Base-by-base conservation (phyloP, 2,888 invertebrate species). In the Scaptomyza polygonia region DNA sequence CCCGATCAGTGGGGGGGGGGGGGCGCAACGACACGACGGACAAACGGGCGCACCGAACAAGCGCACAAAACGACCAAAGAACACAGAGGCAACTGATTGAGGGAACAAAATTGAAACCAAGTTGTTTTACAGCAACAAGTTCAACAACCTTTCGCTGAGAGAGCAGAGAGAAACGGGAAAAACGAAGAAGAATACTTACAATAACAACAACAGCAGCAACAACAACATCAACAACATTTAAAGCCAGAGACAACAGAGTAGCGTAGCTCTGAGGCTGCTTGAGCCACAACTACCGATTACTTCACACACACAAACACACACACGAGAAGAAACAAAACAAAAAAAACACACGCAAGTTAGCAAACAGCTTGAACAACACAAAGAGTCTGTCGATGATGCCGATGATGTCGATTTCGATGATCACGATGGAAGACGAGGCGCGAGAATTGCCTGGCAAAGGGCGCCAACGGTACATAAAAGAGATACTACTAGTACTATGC, bases 271-370 rank as follows among this genome's bases (percentile, higher is more conserved):
- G 56, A 40, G 58, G 72, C 62, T 67, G 72, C 62, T 58, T 72
- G 67, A 77, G 64, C 43, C 72, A 40, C 81, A 86, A 78, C 75
- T 85, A 82, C 63, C 85, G 82, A 82, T 87, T 82, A 87, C 79
- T 78, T 72, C 76, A 82, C 87, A 64, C 42, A 61, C 45, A 45
- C 55, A 58, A 58, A 45, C 66, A 64, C 62, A 12, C 21, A 56
- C 36, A 52, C 49, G 9, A 5, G 9, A 29, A n/a, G n/a, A n/a
- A n/a, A n/a, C n/a, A n/a, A n/a, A n/a, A n/a, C n/a, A n/a, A n/a
- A n/a, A n/a, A 12, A 30, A 14, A 49, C 49, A 69, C 70, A 69
- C 70, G 49, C 70, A 69, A 56, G 63, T 74, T 69, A 54, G 55
- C 58, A 55, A 71, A 71, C 44, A 64, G 54, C 64, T 52, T 52